Evolutionary conservation across 2,113 vertebrate species (phyloP), one percentile per base, ranked within the genome.

Genomic region (Epinephelus lanceolatus): DNA sequence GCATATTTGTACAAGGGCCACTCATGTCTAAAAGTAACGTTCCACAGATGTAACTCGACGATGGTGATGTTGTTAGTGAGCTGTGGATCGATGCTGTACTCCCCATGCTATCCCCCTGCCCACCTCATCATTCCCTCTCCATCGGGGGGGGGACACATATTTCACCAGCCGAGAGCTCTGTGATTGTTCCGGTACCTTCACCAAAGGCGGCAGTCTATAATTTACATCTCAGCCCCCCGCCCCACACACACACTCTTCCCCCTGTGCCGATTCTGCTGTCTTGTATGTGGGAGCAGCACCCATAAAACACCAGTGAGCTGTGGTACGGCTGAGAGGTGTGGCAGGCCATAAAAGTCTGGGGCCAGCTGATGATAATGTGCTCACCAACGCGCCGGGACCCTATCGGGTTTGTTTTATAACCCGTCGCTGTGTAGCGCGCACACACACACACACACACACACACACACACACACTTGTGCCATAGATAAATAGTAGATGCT

Each of bases 351-450:
- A 94, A 92, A 78, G 88, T 86, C 90, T 60, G 70, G 37, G 80
- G 80, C 87, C 89, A 87, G 91, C 88, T 87, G 91, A 92, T 93
- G 83, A 92, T 93, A 84, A 93, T 91, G 89, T 90, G 83, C 84
- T 91, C 88, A 91, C 82, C 86, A 86, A 83, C 21, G 56, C 69
- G 72, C 59, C 2, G 13, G 15, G 33, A 51, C 53, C 72, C 78
- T 37, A 79, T 89, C 88, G 77, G 83, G 57, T 68, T 66, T 83
- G 85, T 81, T 94, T 93, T 94, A 93, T 85, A 76, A 75, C 45
- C 60, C 11, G 27, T 78, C 71, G 67, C 5, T 68, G 71, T 59
- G 47, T 67, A 63, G 51, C 52, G 59, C 52, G 53, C 65, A 80
- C 76, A 56, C 55, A 42, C 12, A 62, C 17, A 51, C 53, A 30